Conservation (phyloP, 2,888 invertebrate genomes). For the Lucinisca nassula region DNA sequence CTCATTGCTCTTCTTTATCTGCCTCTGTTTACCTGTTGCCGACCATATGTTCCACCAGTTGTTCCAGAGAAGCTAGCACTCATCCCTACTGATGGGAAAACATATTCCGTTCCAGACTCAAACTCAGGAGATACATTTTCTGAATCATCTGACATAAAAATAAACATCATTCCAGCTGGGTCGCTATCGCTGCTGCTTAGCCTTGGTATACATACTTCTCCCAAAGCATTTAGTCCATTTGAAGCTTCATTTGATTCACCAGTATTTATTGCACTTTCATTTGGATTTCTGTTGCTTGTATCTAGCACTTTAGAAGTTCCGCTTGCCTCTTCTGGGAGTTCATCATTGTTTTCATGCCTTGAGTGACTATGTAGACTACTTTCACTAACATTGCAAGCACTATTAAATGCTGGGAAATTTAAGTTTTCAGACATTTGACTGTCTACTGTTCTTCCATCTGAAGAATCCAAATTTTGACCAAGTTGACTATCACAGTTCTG, state of each 20-base stretch:
- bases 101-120: slow-evolving; percentile 40
- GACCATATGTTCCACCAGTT: not conserved
- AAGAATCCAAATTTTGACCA: not conserved
- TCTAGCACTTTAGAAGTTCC: not conserved
- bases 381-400: not conserved
- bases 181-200: slow-evolving; percentile 60
- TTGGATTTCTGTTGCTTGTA: not conserved
- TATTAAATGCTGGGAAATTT: not conserved
- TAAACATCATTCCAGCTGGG: slow-evolving; percentile 51
- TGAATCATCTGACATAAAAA: slow-evolving; percentile 53
- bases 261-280: not conserved
- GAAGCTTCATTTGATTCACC: not conserved
- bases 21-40: not conserved
- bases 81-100: slow-evolving; percentile 32
- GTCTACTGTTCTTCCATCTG: not conserved
- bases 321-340: not conserved
- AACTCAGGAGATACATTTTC: slow-evolving; percentile 57
- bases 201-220: not conserved
- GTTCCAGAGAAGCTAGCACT: slow-evolving; percentile 1
- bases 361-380: not conserved
- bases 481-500: not conserved
- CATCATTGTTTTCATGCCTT: not conserved
- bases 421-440: not conserved
- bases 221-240: not conserved
- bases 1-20: too few relatives aligned